Base-by-base conservation (phyloP, 2,888 invertebrate genomes). In the Coecobrya sp. region DNA sequence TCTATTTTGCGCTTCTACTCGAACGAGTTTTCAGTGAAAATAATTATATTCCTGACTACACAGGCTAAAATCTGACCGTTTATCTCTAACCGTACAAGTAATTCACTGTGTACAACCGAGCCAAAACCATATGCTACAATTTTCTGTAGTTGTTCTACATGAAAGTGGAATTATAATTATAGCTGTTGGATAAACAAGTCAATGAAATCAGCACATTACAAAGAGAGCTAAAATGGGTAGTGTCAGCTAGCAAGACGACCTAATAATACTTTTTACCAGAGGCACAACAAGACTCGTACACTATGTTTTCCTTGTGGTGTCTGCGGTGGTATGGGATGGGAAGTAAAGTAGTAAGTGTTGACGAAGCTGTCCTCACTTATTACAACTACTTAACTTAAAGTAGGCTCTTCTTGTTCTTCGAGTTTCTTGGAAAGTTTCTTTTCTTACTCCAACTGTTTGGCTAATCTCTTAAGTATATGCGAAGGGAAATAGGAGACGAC, bases 291-390 rank as follows among this genome's bases (percentile, higher is more conserved):
- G 19, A 73, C 45, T 22, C 13, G 22, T 27, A 27, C 30, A 73
- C 19, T 45, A 11, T n/a, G n/a, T 19, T 45, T 42, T 45, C 7
- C 0, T 73, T 42, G 42, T 7, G 68, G 42, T n/a, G 5, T 76
- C 11, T 49, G 25, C 10, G n/a, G 76, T 11, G 49, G 49, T 76
- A n/a, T 25, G 76, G 11, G 11, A 73, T 22, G 68, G 5, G 11
- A 22, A 11, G 25, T n/a, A 3, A 82, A 59, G 81, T 82, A 55
- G 86, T n/a, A 49, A 49, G 86, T 73, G 86, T 30, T 73, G 86
- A 86, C 86, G 59, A 86, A 19, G 86, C 73, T 86, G 73, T 86
- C 22, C 86, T 73, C 86, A 86, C 86, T 86, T 70, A 49, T 70
- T 68, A 85, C 65, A 25, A 25, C 70, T 30, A 25, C 22, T 45